Evolutionary conservation across 1,140 invertebrate species (phyloP).

Genomic region (Cydia splendana): DNA sequence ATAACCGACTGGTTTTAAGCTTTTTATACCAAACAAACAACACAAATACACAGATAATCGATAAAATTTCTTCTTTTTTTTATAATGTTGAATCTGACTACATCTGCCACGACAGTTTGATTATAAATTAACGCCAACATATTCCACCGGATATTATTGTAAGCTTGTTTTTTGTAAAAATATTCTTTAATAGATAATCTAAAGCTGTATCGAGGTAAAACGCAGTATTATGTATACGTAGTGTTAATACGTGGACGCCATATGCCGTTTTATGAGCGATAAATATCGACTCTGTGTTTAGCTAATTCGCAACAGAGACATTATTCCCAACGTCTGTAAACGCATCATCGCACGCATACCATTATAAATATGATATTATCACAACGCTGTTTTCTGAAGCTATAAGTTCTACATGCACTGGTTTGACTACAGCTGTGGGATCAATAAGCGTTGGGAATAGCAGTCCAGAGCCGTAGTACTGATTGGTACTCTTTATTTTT

Average conservation of each 20-base stretch:
- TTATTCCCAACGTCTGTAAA: background rate
- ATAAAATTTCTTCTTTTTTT: slow-evolving; percentile 43
- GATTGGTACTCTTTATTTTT: slow-evolving; percentile 61
- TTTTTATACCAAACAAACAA: background rate
- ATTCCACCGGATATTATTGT: slow-evolving; percentile 66
- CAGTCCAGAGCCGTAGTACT: slow-evolving; percentile 39
- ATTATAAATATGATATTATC: background rate
- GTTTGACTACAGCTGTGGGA: slow-evolving; percentile 35
- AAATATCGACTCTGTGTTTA: slow-evolving; percentile 67
- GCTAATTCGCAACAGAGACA: slow-evolving; percentile 44
- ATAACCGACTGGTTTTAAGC: background rate
- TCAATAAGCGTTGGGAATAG: background rate
- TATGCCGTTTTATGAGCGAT: slow-evolving; percentile 65
- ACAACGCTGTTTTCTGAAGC: background rate
- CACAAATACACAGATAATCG: slow-evolving; percentile 25
- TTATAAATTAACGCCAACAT: slow-evolving; percentile 62
- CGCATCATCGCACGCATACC: background rate
- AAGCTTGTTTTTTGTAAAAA: slow-evolving; percentile 56
- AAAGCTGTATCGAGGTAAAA: slow-evolving; percentile 46
- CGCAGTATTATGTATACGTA: slow-evolving; percentile 47
- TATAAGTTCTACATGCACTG: background rate
- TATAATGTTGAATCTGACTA: slow-evolving; percentile 53
- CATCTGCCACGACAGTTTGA: slow-evolving; percentile 62
- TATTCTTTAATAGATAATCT: slow-evolving; percentile 47
- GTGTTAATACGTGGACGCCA: slow-evolving; percentile 47